Evolutionary conservation across 1,140 invertebrate species (phyloP).

Genomic region (Kradibia gibbosae): DNA sequence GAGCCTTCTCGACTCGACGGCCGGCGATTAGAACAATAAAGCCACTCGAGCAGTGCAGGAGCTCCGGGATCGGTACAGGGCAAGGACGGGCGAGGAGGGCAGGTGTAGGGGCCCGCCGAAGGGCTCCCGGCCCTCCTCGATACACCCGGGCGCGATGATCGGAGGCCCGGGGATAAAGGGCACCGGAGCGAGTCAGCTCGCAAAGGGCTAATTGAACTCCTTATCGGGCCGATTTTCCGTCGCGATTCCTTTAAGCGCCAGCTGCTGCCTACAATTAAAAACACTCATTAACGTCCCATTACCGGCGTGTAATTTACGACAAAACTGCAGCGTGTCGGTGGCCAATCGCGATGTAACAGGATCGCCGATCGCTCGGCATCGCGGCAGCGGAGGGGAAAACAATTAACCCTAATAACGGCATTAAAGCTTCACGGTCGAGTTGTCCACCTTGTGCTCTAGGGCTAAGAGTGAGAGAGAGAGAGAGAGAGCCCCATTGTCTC

Average conservation of each 20-base stretch:
- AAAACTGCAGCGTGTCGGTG: conserved; percentile 20
- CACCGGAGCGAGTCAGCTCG: background rate
- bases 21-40: too few relatives aligned
- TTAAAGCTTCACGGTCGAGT: conserved; percentile 52
- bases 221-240: background rate
- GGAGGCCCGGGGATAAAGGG: too few relatives aligned
- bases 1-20: too few relatives aligned
- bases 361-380: conserved; percentile 40
- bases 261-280: conserved; percentile 30
- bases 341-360: conserved; percentile 53
- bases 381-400: conserved; percentile 51
- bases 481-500: too few relatives aligned
- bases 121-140: too few relatives aligned
- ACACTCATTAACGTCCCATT: conserved; percentile 26
- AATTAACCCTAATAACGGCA: conserved; percentile 60
- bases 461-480: too few relatives aligned
- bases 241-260: background rate
- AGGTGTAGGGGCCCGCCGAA: too few relatives aligned
- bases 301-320: conserved; percentile 52
- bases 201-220: background rate
- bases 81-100: too few relatives aligned
- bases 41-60: too few relatives aligned
- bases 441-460: background rate
- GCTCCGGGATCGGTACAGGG: too few relatives aligned
- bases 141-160: too few relatives aligned